Conservation (phyloP, 2,797 vertebrate species). For the Malurus leucopterus region DNA sequence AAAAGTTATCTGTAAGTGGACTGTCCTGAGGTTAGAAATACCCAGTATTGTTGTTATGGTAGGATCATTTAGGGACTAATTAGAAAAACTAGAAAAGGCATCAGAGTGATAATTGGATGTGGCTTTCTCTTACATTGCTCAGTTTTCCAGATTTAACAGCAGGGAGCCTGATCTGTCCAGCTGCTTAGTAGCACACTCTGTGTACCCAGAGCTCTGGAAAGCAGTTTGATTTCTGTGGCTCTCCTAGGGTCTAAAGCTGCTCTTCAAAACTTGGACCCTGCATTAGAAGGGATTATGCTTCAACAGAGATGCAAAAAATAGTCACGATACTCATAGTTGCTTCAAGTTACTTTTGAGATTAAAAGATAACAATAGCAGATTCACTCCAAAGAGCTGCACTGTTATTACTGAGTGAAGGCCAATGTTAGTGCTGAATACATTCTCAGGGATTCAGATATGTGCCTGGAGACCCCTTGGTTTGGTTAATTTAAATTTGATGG, state of each 20-base stretch:
- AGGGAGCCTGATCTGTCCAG: not conserved
- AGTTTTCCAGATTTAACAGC: not conserved
- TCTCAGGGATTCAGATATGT: not conserved
- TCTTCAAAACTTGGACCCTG: not conserved
- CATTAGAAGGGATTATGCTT: not conserved
- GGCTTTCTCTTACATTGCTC: not conserved
- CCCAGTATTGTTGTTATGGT: not conserved
- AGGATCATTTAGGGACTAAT: not conserved
- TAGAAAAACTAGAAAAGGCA: not conserved
- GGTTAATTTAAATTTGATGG: not conserved
- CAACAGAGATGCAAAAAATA: not conserved
- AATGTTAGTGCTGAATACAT: not conserved
- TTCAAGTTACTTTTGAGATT: not conserved
- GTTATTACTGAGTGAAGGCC: not conserved
- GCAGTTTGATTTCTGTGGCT: not conserved
- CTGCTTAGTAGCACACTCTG: not conserved
- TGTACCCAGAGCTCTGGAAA: not conserved
- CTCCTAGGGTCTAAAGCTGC: not conserved
- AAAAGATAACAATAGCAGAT: rapidly evolving
- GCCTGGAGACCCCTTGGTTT: not conserved
- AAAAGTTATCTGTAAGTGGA: not conserved
- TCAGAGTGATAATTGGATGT: not conserved
- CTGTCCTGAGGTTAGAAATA: not conserved
- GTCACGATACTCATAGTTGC: not conserved
- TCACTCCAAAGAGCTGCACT: not conserved